Evolutionary conservation across 2,888 invertebrate species (phyloP).

Genomic region (Drosophila ustulata): DNA sequence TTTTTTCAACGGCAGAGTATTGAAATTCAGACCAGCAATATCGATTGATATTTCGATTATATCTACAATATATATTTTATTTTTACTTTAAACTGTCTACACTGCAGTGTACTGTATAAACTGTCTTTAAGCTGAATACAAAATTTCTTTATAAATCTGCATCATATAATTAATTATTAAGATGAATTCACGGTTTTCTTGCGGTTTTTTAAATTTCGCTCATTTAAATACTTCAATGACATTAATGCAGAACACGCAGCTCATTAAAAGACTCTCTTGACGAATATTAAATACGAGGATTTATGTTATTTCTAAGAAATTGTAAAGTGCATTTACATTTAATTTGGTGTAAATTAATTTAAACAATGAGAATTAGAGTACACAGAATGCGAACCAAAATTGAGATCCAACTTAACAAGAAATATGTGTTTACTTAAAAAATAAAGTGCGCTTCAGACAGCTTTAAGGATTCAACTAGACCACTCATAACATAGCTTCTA

Average conservation of each 20-base stretch:
- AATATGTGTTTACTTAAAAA: background rate
- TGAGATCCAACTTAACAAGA: background rate
- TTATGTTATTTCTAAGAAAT: background rate
- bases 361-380: background rate
- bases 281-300: background rate
- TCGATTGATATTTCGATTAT: too few species aligned
- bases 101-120: too few species aligned
- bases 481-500: background rate
- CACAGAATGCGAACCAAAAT: background rate
- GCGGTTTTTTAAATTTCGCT: background rate
- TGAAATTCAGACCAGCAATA: too few species aligned
- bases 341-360: background rate
- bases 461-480: background rate
- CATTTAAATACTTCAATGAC: background rate
- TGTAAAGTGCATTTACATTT: background rate
- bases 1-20: too few species aligned
- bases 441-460: background rate
- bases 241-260: background rate
- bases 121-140: too few species aligned
- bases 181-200: background rate
- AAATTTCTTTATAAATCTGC: too few species aligned
- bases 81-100: too few species aligned
- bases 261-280: background rate
- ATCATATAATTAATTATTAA: background rate
- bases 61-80: too few species aligned